Evolutionary conservation across 2,797 vertebrate species (phyloP).

Genomic region (Brachyalestes nurse): DNA sequence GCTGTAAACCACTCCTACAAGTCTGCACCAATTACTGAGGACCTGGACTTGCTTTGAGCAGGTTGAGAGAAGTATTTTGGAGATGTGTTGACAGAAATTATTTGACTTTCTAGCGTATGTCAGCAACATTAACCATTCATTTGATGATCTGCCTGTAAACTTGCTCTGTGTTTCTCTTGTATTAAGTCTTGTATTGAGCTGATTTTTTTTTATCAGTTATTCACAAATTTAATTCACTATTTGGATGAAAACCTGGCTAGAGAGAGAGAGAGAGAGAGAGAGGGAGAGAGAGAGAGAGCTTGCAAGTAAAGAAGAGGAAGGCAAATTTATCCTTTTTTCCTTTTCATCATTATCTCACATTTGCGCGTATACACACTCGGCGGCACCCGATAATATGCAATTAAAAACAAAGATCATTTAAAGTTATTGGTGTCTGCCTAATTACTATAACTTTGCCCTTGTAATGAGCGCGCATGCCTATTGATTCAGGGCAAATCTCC

Average conservation of each 20-base stretch:
- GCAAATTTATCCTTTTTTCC: slow-evolving; percentile 65
- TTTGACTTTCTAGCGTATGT: no score
- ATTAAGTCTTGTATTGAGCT: no score
- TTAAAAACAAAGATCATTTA: slow-evolving; percentile 85
- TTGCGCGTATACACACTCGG: slow-evolving; percentile 75
- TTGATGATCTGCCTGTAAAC: no score
- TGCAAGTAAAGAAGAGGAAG: slow-evolving; percentile 53
- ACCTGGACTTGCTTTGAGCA: no score
- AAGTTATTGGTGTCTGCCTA: slow-evolving; percentile 85
- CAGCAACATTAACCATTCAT: no score
- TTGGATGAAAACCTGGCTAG: not conserved
- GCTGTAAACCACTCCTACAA: no score
- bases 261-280: slow-evolving; percentile 18
- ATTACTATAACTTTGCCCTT: slow-evolving; percentile 84
- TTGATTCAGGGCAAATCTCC: slow-evolving; percentile 81
- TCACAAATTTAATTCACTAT: no score
- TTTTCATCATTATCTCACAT: slow-evolving; percentile 80
- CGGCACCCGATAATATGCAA: slow-evolving; percentile 80
- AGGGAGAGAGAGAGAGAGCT: slow-evolving; percentile 36
- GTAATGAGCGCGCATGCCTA: slow-evolving; percentile 83
- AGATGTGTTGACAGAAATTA: no score
- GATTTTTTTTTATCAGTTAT: no score
- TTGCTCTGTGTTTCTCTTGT: no score
- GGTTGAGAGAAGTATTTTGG: no score
- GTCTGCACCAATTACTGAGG: no score